Base-by-base conservation (phyloP, 2,888 invertebrate genomes). In the Pseudococcus longispinus region DNA sequence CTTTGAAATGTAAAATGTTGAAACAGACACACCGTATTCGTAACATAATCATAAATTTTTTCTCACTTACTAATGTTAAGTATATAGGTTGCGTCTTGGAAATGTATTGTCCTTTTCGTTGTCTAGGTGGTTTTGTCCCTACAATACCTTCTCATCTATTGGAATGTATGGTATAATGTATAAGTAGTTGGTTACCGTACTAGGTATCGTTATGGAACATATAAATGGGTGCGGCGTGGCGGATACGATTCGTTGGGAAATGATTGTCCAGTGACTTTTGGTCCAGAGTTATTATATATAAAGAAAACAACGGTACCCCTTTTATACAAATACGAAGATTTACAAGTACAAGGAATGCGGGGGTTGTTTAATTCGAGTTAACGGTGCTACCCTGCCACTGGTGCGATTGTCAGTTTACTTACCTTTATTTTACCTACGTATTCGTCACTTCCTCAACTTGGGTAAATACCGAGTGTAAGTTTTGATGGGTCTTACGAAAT, bases 1-100 rank as follows among this genome's bases (percentile, higher is more conserved):
- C 29, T n/a, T 29, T 5, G 70, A 29, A 26, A 65, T 65, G 65
- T 65, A 65, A 26, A 65, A 65, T 26, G 65, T n/a, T 65, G 65
- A 18, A 65, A 65, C 65, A 70, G 18, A 70, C 65, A 70, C 29
- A 70, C 23, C 44, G 44, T 15, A 37, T 37, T 55, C 23, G 60
- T 60, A 60, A 60, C 60, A 60, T 60, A 60, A 60, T 70, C 70
- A 70, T 70, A 70, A 70, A 70, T 70, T 70, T 70, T 70, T 70
- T 32, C 18, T 15, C 29, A 18, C 18, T 18, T 70, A n/a, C 18
- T 60, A 23, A 29, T 13, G 29, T 11, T 70, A 26, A 37, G 23
- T 26, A 26, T 23, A 6, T 37, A 37, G 37, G 65, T 26, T 65
- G 15, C 23, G 26, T 65, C 65, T 65, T 18, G 26, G 11, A 65